Conservation (phyloP, 2,888 invertebrate species). For the Lampropteryx suffumata region DNA sequence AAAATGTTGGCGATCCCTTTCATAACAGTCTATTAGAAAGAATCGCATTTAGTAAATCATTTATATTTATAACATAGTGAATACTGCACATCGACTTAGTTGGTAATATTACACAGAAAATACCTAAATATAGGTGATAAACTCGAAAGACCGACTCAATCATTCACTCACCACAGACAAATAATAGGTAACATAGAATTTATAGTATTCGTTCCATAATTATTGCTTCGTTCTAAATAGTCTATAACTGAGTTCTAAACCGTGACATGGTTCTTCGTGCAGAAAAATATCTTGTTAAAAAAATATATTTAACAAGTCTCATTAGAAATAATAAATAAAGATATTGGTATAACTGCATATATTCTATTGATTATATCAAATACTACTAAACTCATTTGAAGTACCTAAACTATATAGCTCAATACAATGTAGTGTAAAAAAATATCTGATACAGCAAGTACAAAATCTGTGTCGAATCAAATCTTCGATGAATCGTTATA, state of each 20-base stretch:
- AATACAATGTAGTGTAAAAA: no score
- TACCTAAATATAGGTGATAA: conserved; percentile 13
- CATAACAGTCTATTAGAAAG: neutral
- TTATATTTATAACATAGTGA: no score
- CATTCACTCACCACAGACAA: conserved; percentile 26
- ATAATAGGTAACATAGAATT: conserved; percentile 27
- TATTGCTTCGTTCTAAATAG: conserved; percentile 30
- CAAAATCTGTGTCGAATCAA: no score
- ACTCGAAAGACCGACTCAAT: conserved; percentile 9
- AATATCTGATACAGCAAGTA: no score
- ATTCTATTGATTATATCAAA: neutral
- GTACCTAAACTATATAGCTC: no score
- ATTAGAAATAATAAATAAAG: conserved; percentile 2
- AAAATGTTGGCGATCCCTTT: neutral
- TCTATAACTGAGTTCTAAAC: conserved; percentile 12
- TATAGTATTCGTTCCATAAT: conserved; percentile 24
- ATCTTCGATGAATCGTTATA: no score
- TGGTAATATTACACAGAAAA: conserved; percentile 8
- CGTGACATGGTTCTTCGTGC: conserved; percentile 7
- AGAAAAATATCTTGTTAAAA: conserved; percentile 20
- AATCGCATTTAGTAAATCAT: neutral
- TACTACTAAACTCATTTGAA: no score
- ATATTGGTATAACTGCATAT: neutral
- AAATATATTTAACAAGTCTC: conserved; percentile 11
- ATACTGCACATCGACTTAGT: neutral